A percentile compares a stretch with the other conserved stretches of the same genome.
These are phyloP conservation scores for Didymodactylos carnosus DNA, from an alignment of 2,888 invertebrate species.

Conservation along the genomic window DNA sequence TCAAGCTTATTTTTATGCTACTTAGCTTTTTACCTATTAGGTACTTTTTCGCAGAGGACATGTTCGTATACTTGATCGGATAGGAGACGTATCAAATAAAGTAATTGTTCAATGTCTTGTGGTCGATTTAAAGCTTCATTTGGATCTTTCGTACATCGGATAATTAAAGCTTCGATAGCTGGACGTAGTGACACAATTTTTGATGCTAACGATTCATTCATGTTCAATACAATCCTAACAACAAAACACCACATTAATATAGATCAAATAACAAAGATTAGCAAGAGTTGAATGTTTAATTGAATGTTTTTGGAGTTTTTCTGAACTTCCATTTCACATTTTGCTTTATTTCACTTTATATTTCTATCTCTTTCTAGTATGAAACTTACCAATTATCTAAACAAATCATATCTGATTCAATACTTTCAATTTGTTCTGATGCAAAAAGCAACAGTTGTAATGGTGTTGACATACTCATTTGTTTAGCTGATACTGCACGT, in stretches of 20 bases:
- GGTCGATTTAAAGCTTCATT: not conserved
- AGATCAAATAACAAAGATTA: not conserved
- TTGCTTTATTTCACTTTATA: too few species aligned
- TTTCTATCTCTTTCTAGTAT: too few species aligned
- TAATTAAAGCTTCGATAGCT: not conserved
- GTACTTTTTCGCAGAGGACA: not conserved
- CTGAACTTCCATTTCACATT: too few species aligned
- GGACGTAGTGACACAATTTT: not conserved
- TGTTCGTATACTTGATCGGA: not conserved
- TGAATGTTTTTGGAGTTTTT: too few species aligned
- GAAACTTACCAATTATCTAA: slow-evolving; percentile 5
- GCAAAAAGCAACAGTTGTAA: slow-evolving; percentile 72
- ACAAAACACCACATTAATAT: too few species aligned
- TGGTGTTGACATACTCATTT: slow-evolving; percentile 83
- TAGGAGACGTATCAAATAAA: not conserved
- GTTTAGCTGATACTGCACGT: slow-evolving; percentile 80
- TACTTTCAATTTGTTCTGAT: not conserved
- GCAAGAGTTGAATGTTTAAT: too few species aligned
- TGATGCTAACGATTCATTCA: not conserved
- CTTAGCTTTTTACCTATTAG: too few species aligned
- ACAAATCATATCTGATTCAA: not conserved
- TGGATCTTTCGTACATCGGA: not conserved
- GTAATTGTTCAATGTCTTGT: not conserved
- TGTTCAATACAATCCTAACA: not conserved
- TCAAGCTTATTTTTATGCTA: too few species aligned